phyloP scores from a whole-genome alignment of 2,113 vertebrate genomes.

The Nycticryphes semicollaris region DNA sequence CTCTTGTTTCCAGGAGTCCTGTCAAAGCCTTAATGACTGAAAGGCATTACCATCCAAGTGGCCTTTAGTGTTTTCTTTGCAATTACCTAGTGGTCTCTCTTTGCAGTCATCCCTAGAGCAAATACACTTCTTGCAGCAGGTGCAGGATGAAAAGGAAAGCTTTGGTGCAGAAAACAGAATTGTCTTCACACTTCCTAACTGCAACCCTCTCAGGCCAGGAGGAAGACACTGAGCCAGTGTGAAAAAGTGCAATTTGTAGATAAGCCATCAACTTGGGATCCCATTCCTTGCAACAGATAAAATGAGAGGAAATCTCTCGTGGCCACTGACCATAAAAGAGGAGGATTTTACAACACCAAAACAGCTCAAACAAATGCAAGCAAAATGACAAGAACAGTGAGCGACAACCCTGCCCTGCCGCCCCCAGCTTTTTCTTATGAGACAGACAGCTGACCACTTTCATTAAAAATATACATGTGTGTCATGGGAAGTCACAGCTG shows the following conservation, averaged over 20 bases:
- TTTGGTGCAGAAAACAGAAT: not conserved
- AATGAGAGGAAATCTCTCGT: not conserved
- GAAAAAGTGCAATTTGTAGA: not conserved
- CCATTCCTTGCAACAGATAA: not conserved
- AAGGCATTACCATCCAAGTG: not conserved
- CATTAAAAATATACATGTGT: constrained; percentile 38
- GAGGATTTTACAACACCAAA: not conserved
- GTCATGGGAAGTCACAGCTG: constrained; percentile 17
- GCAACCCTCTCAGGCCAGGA: not conserved
- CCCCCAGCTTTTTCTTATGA: not conserved
- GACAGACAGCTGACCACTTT: not conserved
- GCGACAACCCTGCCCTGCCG: not conserved
- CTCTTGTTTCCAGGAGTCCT: not conserved
- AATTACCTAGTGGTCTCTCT: not conserved
- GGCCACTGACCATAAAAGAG: not conserved
- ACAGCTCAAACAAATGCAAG: not conserved
- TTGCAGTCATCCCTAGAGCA: not conserved
- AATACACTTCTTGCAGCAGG: not conserved
- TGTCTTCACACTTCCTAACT: not conserved
- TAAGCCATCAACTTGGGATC: not conserved
- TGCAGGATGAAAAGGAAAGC: not conserved
- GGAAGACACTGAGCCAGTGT: not conserved
- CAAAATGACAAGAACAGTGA: not conserved
- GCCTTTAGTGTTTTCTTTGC: not conserved
- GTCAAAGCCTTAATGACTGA: not conserved